These are phyloP conservation scores for Lithophane ornitopus DNA, from an alignment of 2,888 invertebrate species.

Conservation along the genomic window DNA sequence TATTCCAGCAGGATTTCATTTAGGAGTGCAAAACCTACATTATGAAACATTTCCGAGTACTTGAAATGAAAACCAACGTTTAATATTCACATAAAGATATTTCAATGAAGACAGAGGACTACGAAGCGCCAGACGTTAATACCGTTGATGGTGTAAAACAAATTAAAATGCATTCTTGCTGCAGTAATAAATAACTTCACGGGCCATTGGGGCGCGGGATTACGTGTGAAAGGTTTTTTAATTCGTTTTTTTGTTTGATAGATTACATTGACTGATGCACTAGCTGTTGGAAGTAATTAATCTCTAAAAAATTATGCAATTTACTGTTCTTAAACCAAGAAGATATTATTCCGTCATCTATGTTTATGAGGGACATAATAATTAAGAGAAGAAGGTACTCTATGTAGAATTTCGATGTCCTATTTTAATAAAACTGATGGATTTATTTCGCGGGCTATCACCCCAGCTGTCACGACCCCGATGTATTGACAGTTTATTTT, in stretches of 20 bases:
- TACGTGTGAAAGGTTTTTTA: slow-evolving; percentile 44
- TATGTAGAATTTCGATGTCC: background rate
- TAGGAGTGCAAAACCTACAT: slow-evolving; percentile 16
- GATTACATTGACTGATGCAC: background rate
- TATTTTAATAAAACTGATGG: background rate
- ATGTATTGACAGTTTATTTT: background rate
- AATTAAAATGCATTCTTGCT: slow-evolving; percentile 79
- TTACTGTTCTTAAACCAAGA: background rate
- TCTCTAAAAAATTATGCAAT: background rate
- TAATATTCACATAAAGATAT: slow-evolving; percentile 57
- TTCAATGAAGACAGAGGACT: slow-evolving; percentile 63
- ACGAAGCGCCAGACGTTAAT: slow-evolving; percentile 70
- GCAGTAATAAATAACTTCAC: slow-evolving; percentile 76
- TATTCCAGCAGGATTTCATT: background rate
- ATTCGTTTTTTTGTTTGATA: slow-evolving; percentile 35
- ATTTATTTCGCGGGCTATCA: background rate
- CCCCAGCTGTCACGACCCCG: background rate
- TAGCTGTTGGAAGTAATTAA: background rate
- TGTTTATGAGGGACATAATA: background rate
- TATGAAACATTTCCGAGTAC: slow-evolving; percentile 10
- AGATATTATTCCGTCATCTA: background rate
- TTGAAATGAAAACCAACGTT: slow-evolving; percentile 41
- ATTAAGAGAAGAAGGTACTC: background rate
- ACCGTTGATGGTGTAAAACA: slow-evolving; percentile 74
- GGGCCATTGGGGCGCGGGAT: slow-evolving; percentile 58